Evolutionary conservation across 2,888 invertebrate species (phyloP), one percentile per base, ranked within the genome.

Genomic region (Gasteruption jaculator): DNA sequence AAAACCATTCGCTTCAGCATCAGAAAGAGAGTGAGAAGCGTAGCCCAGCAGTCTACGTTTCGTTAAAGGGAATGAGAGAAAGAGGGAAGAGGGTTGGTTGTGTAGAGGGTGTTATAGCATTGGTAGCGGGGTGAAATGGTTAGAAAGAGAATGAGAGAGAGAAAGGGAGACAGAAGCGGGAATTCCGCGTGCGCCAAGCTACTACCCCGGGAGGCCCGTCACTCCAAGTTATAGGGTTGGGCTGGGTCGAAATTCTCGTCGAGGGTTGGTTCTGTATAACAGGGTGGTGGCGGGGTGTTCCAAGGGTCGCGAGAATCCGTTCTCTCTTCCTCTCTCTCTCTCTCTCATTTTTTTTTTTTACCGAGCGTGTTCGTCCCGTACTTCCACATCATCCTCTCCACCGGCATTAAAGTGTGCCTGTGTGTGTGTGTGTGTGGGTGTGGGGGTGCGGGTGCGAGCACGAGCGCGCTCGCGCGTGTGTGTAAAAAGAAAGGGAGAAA

Each of bases 161-260:
- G 37, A 26, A 21, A 29, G 38, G 31, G 25, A 37, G 45, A 36
- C 14, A 21, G 37, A 46, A 45, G 36, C 43, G 52, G 52, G 46
- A 54, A 51, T 52, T 47, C 59, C 55, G 56, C 52, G 56, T 56
- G 56, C 56, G 53, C 59, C 53, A 45, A 50, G 52, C 46, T n/a
- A n/a, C n/a, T n/a, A 47, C 46, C 52, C 53, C 40, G 53, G 39
- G 52, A 41, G 52, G 49, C 53, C 54, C 52, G 51, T 53, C 54
- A 38, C 51, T 53, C 43, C 43, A 46, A 40, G 45, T 40, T 27
- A 40, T 40, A 45, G 51, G 48, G 50, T 56, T 46, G 52, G 57
- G 57, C 54, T 51, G 57, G 57, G 44, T 58, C 50, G 43, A 33
- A 45, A 34, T 45, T 22, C 47, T 47, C 42, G 49, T 36, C 48